Evolutionary conservation across 2,888 invertebrate species (phyloP).

Genomic region (Panzeria rudis): DNA sequence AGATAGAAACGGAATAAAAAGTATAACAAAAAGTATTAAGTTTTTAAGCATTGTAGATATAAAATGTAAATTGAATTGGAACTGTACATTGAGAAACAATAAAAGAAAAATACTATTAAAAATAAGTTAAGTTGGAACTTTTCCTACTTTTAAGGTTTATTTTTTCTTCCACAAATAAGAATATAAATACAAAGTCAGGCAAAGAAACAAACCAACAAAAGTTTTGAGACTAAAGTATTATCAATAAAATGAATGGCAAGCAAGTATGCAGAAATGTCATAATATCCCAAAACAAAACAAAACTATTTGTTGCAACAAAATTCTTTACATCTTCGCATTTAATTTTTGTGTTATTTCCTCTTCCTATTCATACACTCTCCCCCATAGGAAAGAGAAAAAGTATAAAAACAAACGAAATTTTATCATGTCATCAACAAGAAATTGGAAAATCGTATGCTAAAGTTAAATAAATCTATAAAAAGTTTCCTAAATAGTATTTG

Average conservation of each 20-base stretch:
- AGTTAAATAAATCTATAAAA: conserved; percentile 68
- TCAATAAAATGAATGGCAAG: conserved; percentile 61
- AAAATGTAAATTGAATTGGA: conserved; percentile 32
- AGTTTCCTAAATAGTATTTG: conserved; percentile 63
- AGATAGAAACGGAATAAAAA: conserved; percentile 8
- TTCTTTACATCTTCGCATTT: conserved; percentile 39
- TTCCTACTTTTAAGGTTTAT: neutral
- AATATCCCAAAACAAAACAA: conserved; percentile 63
- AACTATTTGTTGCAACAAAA: conserved; percentile 68
- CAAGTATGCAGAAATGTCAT: conserved; percentile 69
- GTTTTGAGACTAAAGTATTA: conserved; percentile 66
- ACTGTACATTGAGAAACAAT: conserved; percentile 24
- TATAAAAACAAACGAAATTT: conserved; percentile 60
- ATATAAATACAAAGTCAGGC: conserved; percentile 31
- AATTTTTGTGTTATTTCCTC: neutral
- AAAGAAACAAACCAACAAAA: conserved; percentile 40
- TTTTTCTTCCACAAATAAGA: conserved; percentile 17
- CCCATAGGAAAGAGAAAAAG: neutral
- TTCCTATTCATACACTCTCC: neutral
- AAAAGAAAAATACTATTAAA: conserved; percentile 34
- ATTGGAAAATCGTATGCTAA: conserved; percentile 69
- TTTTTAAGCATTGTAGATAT: conserved; percentile 5
- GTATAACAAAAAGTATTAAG: neutral
- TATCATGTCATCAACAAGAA: conserved; percentile 71
- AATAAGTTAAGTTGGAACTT: conserved; percentile 24